A percentile compares a stretch with the other conserved stretches of the same genome.
Conservation (phyloP, 2,888 invertebrate species). For the Alitta virens region DNA sequence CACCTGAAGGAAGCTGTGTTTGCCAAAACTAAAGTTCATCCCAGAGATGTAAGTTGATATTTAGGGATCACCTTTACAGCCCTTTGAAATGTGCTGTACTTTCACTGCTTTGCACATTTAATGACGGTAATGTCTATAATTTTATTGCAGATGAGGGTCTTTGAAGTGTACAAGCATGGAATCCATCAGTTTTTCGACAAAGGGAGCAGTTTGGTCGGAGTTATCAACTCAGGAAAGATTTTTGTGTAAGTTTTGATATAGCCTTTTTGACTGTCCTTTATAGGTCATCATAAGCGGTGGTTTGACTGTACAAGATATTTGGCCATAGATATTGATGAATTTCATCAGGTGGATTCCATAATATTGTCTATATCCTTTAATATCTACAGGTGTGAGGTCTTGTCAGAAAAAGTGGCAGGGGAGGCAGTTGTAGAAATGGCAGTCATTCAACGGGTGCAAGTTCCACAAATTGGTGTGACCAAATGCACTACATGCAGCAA, state of each 20-base stretch:
- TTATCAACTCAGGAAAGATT: constrained; percentile 45
- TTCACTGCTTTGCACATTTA: background rate
- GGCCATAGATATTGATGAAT: too few relatives aligned
- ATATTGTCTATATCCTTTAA: too few relatives aligned
- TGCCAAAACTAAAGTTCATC: constrained; percentile 40
- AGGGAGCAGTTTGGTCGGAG: constrained; percentile 37
- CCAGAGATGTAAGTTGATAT: constrained; percentile 39
- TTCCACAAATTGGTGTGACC: constrained; percentile 44
- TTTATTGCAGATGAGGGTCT: constrained; percentile 47
- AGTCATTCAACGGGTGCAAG: constrained; percentile 51
- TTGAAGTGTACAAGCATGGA: constrained; percentile 47
- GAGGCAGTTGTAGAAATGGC: constrained; percentile 54
- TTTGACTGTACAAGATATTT: too few relatives aligned
- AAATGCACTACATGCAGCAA: constrained; percentile 56
- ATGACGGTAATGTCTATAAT: background rate
- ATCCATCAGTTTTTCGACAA: constrained; percentile 43
- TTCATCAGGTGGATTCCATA: too few relatives aligned
- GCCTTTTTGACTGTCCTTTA: background rate
- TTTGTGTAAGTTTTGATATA: constrained; percentile 47
- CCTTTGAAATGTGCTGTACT: background rate
- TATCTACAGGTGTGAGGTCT: constrained; percentile 50
- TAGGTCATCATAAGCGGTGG: too few relatives aligned
- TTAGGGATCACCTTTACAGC: too few relatives aligned
- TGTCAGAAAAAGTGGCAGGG: constrained; percentile 51
- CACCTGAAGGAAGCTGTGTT: constrained; percentile 48